Evolutionary conservation across 1,140 invertebrate genomes (phyloP), one percentile per base, ranked within the genome.

Genomic region (Drosophila sulfurigaster): DNA sequence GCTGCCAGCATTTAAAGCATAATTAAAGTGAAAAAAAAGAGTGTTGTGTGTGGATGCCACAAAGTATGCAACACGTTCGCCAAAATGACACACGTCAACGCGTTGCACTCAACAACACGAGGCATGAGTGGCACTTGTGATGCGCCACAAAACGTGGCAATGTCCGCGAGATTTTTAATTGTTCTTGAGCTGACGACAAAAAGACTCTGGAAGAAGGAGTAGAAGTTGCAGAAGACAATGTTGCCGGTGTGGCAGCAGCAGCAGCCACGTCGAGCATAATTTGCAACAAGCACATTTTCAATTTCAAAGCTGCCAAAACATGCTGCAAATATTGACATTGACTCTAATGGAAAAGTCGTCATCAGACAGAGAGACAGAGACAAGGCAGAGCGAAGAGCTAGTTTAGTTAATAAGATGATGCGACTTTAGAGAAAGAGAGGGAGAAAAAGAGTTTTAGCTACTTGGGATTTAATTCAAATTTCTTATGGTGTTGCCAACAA

Each of bases 291-390:
- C 77, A 76, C 74, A 79, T 83, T 87, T 87, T 83, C 81, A 89
- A 88, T 87, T 88, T 87, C 73, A 71, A 72, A 88, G 80, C 83
- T 87, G 83, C 83, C 83, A 88, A 75, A 88, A 88, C 80, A 82
- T 78, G 80, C 74, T 51, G 83, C 83, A 87, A 87, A 87, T 88
- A 87, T 87, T 87, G 83, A 88, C 83, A 83, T 72, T 87, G 83
- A 88, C 60, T 83, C 73, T 83, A 88, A 87, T 87, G 83, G 78
- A 70, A 87, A 87, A 87, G 71, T 75, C 85, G 77, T 75, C 85
- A 82, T 79, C 77, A 62, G 49, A 25, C 59, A 60, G 58, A 38
- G 15, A 10, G 52, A 16, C 11, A n/a, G 7, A 51, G 25, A 2
- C 38, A n/a, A 46, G 45, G 13, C 45, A 5, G 20, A 25, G 20